Conservation (phyloP, 2,888 invertebrate genomes). For the Chaetogeoica ovagalla region DNA sequence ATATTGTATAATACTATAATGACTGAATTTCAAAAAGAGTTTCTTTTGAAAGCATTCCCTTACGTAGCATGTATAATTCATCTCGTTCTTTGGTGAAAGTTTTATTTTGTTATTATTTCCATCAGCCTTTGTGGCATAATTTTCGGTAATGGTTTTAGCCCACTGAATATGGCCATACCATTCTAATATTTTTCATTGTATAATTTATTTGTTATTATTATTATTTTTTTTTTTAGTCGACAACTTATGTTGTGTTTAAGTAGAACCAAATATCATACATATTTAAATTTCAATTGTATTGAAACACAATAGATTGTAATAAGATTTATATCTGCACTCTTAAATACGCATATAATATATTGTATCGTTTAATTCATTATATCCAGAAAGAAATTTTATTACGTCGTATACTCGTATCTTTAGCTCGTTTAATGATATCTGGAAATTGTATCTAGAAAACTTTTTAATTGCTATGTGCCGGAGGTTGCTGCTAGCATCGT, state of each 20-base stretch:
- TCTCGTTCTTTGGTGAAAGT: background rate
- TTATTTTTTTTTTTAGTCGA: too few species aligned
- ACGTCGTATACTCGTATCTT: background rate
- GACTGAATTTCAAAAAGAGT: background rate
- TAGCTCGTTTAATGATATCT: background rate
- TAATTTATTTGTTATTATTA: background rate
- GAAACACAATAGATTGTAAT: too few species aligned
- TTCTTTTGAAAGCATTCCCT: background rate
- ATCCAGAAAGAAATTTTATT: background rate
- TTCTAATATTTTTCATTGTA: background rate
- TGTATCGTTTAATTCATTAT: background rate
- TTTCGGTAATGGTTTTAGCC: background rate
- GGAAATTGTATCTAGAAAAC: background rate
- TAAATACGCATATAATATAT: too few species aligned
- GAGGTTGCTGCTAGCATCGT: background rate
- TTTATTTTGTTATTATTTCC: constrained; percentile 11
- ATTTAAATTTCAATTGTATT: too few species aligned
- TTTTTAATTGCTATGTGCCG: background rate
- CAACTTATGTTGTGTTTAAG: too few species aligned
- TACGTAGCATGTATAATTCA: background rate
- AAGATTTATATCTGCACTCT: background rate
- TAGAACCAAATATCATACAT: too few species aligned
- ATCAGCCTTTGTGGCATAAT: background rate
- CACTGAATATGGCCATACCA: background rate
- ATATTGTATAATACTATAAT: background rate